Percentiles rank a stretch among this genome's conserved stretches.
These are phyloP conservation scores for Ganaspis sp. DNA, from an alignment of 1,140 invertebrate genomes.

Conservation along the genomic window DNA sequence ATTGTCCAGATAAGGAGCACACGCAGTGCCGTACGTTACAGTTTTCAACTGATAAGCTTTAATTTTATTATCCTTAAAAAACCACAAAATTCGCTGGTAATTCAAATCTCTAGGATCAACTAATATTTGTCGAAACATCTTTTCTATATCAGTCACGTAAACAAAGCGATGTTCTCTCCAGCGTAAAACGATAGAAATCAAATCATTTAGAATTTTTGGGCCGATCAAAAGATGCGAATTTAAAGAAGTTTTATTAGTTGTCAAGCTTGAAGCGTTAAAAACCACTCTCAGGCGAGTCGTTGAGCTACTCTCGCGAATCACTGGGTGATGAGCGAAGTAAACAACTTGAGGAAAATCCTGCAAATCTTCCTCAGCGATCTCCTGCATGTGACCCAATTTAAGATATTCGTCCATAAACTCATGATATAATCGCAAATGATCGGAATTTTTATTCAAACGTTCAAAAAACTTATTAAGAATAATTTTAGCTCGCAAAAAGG, in stretches of 20 bases:
- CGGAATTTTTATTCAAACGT: no score
- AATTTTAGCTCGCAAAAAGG: neutral
- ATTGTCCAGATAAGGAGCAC: constrained; percentile 31
- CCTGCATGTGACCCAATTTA: no score
- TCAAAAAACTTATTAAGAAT: neutral
- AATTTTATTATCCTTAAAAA: neutral
- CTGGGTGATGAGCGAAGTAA: neutral
- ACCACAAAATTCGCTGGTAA: neutral
- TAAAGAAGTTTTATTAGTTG: no score
- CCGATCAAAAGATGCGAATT: neutral
- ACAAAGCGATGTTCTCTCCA: neutral
- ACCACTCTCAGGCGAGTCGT: neutral
- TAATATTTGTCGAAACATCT: neutral
- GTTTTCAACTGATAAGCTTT: neutral
- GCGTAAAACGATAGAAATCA: neutral
- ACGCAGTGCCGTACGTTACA: neutral
- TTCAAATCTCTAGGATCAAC: neutral
- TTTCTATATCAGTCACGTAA: neutral
- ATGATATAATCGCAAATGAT: no score
- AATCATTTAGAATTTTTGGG: neutral
- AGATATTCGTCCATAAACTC: no score
- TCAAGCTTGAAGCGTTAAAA: no score
- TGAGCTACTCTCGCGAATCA: neutral
- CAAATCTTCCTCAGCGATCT: neutral
- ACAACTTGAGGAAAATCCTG: neutral